Evolutionary conservation across 2,113 vertebrate species (phyloP), one percentile per base, ranked within the genome.

Genomic region (Oreotrochilus melanogaster): DNA sequence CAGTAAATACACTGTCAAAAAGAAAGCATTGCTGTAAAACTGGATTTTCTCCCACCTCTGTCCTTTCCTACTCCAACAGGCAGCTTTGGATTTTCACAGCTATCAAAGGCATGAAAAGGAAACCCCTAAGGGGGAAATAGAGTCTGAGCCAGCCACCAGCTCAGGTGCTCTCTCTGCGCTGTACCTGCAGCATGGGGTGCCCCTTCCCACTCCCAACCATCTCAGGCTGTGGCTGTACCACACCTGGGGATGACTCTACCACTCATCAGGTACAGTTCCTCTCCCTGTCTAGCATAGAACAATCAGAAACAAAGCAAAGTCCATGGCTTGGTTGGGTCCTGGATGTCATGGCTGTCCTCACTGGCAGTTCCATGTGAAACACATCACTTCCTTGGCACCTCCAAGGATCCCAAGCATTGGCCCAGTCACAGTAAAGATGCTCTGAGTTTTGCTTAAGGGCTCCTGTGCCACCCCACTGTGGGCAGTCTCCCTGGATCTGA

Each of bases 331-430:
- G 31, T 10, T 42, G 62, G 28, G 39, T 39, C 75, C 56, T 74
- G 42, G 25, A 2, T 45, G 14, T 31, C 31, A 9, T 0, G 0
- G 14, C 53, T 72, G 60, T 24, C 10, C 11, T 24, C 15, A 12
- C 5, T 47, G 82, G 57, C 42, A 62, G 37, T 18, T 33, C 45
- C 22, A 48, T 1, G 7, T 19, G 43, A 60, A 88, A 33, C 54
- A 54, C 48, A 37, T 2, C 1, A 3, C 12, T 13, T 16, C 2
- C 21, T 1, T 64, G 22, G 18, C 56, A 71, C 7, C 33, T 48
- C 39, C 17, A n/a, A 72, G n/a, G 30, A 57, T 27, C 14, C 48
- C 19, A 64, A 56, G 48, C 2, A 6, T 37, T 25, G 31, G 8
- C 11, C 16, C 48, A 43, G 50, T 8, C 22, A 50, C 48, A 22